Evolutionary conservation across 2,113 vertebrate species (phyloP).

Genomic region (Semnornis frantzii): DNA sequence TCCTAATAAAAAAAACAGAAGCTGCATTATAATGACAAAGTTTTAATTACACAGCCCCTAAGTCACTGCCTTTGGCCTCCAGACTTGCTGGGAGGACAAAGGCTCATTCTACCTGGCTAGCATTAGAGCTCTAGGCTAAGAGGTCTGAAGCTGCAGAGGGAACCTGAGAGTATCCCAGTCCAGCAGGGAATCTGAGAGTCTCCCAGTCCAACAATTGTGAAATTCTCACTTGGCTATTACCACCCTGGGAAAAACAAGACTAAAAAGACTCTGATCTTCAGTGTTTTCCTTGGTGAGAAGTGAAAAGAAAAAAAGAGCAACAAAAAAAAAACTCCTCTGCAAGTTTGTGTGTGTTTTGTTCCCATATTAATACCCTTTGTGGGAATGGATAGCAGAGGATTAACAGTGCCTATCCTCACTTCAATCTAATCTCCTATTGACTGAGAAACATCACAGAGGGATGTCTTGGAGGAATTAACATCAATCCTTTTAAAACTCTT

Average conservation of each 20-base stretch:
- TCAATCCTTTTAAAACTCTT: constrained; percentile 68
- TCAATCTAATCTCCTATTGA: constrained; percentile 75
- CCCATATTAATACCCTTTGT: neutral
- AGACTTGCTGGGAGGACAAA: neutral
- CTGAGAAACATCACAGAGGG: constrained; percentile 58
- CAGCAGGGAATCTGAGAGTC: neutral
- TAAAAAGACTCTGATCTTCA: neutral
- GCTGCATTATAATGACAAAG: neutral
- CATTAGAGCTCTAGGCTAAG: neutral
- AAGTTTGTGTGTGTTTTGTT: neutral
- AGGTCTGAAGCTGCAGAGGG: neutral
- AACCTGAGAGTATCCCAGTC: neutral
- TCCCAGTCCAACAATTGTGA: neutral
- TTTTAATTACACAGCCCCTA: neutral
- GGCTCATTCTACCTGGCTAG: neutral
- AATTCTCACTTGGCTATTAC: neutral
- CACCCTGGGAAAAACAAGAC: neutral
- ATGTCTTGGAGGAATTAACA: constrained; percentile 67
- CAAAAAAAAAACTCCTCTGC: neutral
- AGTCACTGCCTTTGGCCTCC: neutral
- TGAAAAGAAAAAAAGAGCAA: neutral
- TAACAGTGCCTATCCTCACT: constrained; percentile 52
- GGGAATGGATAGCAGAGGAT: constrained; percentile 64
- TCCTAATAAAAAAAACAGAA: neutral
- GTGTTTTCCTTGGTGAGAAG: neutral